Evolutionary conservation across 2,113 vertebrate species (phyloP), one percentile per base, ranked within the genome.

Genomic region (Girardinichthys multiradiatus): DNA sequence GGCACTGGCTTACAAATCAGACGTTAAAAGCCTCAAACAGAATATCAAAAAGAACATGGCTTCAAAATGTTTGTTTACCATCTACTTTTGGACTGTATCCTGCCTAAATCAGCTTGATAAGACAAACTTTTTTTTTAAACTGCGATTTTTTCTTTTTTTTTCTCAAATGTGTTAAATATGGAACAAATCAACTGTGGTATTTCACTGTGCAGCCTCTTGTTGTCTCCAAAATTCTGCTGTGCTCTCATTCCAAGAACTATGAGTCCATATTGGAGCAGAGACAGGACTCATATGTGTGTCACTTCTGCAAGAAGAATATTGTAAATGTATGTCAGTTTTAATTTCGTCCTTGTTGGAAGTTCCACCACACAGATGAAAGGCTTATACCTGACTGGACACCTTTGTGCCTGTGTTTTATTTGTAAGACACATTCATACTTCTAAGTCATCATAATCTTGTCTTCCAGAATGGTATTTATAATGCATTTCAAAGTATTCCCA

Each of bases 1-100:
- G 92, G 90, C 89, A 90, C 85, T 71, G 80, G 70, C 85, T 88
- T 82, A 91, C 86, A 90, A 91, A 92, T 93, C 89, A 90, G 85
- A 89, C 80, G 57, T 76, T 83, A 85, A 90, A n/a, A 85, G 86
- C 66, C 63, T 76, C 80, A 86, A 82, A 80, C 83, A 81, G 81
- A 85, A 88, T 81, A 89, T 92, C 80, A 89, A 88, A 92, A 79
- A 60, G 84, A 85, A 87, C 81, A 82, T 70, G n/a, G 64, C 82
- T 91, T 88, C 73, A 91, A 91, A 92, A 88, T 91, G 87, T 90
- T 85, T 87, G 82, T 92, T 90, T 89, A 77, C 77, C 67, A 92
- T 91, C 84, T 88, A 85, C 37, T 86, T 91, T 87, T 88, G 86
- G 88, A 89, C 71, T 57, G 45, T 67, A 67, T 90, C 86, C 74